These are phyloP conservation scores for Anarrhichthys ocellatus DNA, from an alignment of 2,113 vertebrate genomes.

Conservation along the genomic window DNA sequence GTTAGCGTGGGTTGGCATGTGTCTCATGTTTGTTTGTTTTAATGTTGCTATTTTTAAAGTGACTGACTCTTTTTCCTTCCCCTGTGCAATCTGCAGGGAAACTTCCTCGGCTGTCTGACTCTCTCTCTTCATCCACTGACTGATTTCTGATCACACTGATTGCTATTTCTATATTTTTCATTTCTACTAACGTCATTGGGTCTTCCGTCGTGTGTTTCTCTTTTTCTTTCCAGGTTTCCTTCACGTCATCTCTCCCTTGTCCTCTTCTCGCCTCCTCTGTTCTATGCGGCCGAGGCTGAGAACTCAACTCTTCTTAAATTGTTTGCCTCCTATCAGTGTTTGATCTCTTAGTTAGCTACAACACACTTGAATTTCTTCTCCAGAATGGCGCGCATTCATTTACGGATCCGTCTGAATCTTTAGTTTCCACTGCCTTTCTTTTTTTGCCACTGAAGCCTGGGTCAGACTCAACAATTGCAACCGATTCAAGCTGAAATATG, in stretches of 20 bases:
- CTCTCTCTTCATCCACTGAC: constrained; percentile 70
- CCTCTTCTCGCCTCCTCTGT: constrained; percentile 34
- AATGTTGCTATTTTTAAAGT: constrained; percentile 69
- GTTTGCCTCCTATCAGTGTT: constrained; percentile 55
- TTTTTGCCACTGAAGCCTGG: constrained; percentile 42
- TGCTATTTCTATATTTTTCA: constrained; percentile 61
- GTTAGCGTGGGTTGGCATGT: constrained; percentile 54
- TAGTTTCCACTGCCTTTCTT: constrained; percentile 8
- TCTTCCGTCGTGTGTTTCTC: constrained; percentile 64
- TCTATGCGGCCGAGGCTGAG: constrained; percentile 52
- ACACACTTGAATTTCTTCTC: constrained; percentile 52
- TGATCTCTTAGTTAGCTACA: constrained; percentile 68
- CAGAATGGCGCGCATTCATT: constrained; percentile 59
- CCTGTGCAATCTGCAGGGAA: constrained; percentile 82
- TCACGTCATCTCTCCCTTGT: constrained; percentile 49
- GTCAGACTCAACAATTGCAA: constrained; percentile 53
- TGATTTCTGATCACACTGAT: constrained; percentile 72
- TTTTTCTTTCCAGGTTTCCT: constrained; percentile 75
- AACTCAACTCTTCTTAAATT: constrained; percentile 59
- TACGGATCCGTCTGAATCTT: constrained; percentile 28
- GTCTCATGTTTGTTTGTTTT: constrained; percentile 65
- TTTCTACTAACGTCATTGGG: constrained; percentile 72
- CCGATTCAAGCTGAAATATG: constrained; percentile 2
- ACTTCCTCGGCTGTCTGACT: constrained; percentile 68
- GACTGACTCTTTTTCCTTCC: constrained; percentile 81